These are phyloP conservation scores for Melinaea marsaeus DNA, from an alignment of 2,888 invertebrate species.

Conservation along the genomic window DNA sequence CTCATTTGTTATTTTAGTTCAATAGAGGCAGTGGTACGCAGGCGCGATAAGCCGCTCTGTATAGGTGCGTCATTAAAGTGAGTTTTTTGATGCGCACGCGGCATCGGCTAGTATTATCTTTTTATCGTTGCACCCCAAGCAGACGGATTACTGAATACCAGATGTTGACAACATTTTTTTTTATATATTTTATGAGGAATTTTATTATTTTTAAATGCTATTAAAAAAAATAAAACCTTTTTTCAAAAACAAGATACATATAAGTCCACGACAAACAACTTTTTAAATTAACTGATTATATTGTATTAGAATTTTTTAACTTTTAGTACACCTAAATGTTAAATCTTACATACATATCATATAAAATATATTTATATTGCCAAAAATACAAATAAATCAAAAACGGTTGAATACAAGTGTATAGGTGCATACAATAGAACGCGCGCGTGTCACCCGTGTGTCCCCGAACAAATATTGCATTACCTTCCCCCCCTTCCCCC, in stretches of 20 bases:
- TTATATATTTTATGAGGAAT: too few relatives aligned
- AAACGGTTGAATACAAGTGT: slow-evolving; percentile 52
- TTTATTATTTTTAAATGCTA: too few relatives aligned
- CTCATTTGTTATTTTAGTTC: slow-evolving; percentile 65
- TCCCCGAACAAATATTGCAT: slow-evolving; percentile 74
- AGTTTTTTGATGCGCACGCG: slow-evolving; percentile 73
- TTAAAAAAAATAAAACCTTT: too few relatives aligned
- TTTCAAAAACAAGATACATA: too few relatives aligned
- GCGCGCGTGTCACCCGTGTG: slow-evolving; percentile 72
- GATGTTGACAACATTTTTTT: slow-evolving; percentile 45
- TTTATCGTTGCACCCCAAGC: slow-evolving; percentile 76
- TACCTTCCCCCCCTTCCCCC: slow-evolving; percentile 42
- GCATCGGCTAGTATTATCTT: slow-evolving; percentile 71
- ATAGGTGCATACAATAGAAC: slow-evolving; percentile 62
- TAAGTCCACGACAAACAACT: too few relatives aligned
- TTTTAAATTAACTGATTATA: too few relatives aligned
- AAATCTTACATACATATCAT: too few relatives aligned
- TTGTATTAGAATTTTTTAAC: too few relatives aligned
- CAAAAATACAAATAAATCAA: slow-evolving; percentile 9
- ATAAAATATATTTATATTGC: neutral
- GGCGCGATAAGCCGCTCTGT: slow-evolving; percentile 72
- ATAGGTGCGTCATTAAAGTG: slow-evolving; percentile 73
- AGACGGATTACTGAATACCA: slow-evolving; percentile 59
- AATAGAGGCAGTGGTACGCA: slow-evolving; percentile 47
- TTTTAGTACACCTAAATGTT: too few relatives aligned